Base-by-base conservation (phyloP, 2,797 vertebrate species). In the Anguilla marmorata region DNA sequence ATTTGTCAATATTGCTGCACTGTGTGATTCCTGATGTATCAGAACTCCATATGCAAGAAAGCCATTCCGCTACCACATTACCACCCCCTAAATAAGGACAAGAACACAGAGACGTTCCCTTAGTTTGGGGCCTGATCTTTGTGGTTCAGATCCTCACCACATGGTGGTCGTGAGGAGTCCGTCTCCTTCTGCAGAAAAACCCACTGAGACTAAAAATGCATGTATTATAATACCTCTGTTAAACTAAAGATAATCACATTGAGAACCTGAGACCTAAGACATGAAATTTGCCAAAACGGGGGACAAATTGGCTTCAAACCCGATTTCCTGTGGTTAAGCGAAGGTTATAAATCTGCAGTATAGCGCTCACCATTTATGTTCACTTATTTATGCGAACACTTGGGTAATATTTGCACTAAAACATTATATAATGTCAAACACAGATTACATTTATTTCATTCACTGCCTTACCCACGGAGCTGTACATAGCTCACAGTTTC, bases 251-350 rank as follows among this genome's bases (percentile, higher is more conserved):
- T 87, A 72, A 84, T 63, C 27, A 87, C 58, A 69, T 87, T 54
- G 66, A 60, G 66, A 54, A 52, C n/a, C 19, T 37, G 80, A 82
- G 60, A 84, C 41, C 24, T 16, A 41, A 48, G 45, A 87, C 30
- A 87, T 72, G 69, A 30, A 56, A 37, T 33, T 84, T 87, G 6
- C 58, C 66, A 27, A 84, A 84, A 87, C 33, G 83, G 63, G 83
- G 58, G 58, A 69, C 50, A 87, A 87, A 72, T 58, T 87, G 24
- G 60, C 80, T 86, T 30, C 37, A 86, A 87, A 87, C 27, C n/a
- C 21, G 6, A 63, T 63, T 24, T 63, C 60, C 2, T 37, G 1
- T 63, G 60, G 24, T 63, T 63, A 1, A 63, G 27, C 14, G 30
- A 33, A 76, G 14, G 33, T 41, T 37, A 76, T 76, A 30, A 76